Conservation (phyloP, 2,113 vertebrate genomes). For the Tauraco erythrolophus region DNA sequence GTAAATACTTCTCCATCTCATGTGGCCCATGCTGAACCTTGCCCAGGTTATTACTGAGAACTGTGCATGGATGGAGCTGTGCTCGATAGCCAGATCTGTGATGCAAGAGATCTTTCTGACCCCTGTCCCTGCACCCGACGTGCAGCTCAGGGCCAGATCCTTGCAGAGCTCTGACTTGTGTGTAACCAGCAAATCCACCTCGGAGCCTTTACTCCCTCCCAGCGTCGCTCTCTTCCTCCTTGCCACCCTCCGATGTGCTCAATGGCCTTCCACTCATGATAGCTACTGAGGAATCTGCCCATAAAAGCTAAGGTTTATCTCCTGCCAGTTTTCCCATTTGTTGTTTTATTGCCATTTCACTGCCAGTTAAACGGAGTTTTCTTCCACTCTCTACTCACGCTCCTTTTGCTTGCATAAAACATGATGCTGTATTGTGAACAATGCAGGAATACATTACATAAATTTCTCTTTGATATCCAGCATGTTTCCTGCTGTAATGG, state of each 20-base stretch:
- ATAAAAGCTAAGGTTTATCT: constrained; percentile 64
- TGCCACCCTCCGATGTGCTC: background rate
- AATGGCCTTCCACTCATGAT: background rate
- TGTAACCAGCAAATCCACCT: background rate
- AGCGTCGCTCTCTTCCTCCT: background rate
- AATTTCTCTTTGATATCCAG: constrained; percentile 80
- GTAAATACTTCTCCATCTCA: background rate
- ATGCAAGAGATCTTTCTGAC: background rate
- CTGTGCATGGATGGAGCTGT: background rate
- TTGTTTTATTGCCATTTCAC: constrained; percentile 70
- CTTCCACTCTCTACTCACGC: constrained; percentile 22
- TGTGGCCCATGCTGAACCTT: background rate
- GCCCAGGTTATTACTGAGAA: background rate
- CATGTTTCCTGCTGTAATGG: constrained; percentile 77
- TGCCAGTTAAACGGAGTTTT: constrained; percentile 53
- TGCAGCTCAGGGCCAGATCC: accelerated
- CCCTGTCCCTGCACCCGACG: accelerated
- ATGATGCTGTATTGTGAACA: constrained; percentile 74
- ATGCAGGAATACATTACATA: constrained; percentile 82
- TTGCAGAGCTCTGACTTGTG: background rate
- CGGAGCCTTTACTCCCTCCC: background rate
- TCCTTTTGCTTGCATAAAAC: constrained; percentile 79
- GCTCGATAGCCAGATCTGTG: background rate
- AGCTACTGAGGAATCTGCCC: background rate
- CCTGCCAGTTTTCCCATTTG: constrained; percentile 33